Evolutionary conservation across 2,888 invertebrate species (phyloP), one percentile per base, ranked within the genome.

Genomic region (Eupsilia transversa): DNA sequence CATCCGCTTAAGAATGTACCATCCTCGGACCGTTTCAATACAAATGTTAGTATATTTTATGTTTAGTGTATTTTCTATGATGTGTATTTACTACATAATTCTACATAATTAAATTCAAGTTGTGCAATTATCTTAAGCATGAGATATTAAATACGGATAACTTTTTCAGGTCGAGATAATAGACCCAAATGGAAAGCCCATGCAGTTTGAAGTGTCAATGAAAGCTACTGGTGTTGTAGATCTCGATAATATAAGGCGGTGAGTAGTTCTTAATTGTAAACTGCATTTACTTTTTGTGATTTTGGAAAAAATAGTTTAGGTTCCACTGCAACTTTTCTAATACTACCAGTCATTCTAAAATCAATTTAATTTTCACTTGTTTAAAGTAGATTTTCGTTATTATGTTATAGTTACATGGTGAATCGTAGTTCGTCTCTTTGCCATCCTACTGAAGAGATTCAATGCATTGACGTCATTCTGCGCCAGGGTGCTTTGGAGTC

Each of bases 381-480:
- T 54, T 54, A 4, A 59, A 60, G 56, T 75, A n/a, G 1, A 56
- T 27, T 49, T 27, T 38, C 33, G 6, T 20, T 68, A 12, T 54
- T 74, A 64, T 68, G 33, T 87, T 88, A 46, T 79, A 96, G 96
- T 0, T 94, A 96, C 70, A 95, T 97, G 94, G 76, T 80, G 54
- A 82, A 61, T 3, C 93, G 91, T 0, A 94, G 95, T 0, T 90
- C 94, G 1, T 94, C 96, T 0, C 83, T 94, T 14, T 90, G 88
- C 14, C 93, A 96, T 0, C 97, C 97, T 0, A 97, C 97, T 72
- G 97, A 96, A 77, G 97, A 97, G 0, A 93, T 98, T 27, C 98
- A 98, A 91, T 98, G 98, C n/a, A 93, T 99, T 49, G 99, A 99
- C 92, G 97, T 99, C 3, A 97, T 99, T 63, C 96, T 99, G 94